Conservation (phyloP, 1,140 invertebrate genomes). For the Tenebrio molitor region DNA sequence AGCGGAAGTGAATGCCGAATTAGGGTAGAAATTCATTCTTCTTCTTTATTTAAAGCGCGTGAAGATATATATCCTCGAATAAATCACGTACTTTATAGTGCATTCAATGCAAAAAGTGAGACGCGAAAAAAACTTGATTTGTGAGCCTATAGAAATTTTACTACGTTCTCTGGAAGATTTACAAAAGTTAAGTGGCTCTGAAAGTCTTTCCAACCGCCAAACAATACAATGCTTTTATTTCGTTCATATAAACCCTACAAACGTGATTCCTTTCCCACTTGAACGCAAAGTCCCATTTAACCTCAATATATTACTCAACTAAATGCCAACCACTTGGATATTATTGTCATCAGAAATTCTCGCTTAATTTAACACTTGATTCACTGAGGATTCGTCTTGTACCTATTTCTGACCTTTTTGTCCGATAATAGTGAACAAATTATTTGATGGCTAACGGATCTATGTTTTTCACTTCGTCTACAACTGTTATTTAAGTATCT, state of each 20-base stretch:
- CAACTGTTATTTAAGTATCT: no score
- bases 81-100: slow-evolving; percentile 57
- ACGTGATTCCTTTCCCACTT: slow-evolving; percentile 35
- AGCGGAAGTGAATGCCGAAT: slow-evolving; percentile 51
- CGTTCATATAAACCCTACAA: slow-evolving; percentile 35
- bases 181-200: slow-evolving; percentile 40
- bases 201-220: slow-evolving; percentile 37
- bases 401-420: no score
- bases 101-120: slow-evolving; percentile 52
- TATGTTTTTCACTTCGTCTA: no score
- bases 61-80: slow-evolving; percentile 53
- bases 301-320: slow-evolving; percentile 10
- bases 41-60: slow-evolving; percentile 51
- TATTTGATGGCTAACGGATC: no score
- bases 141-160: slow-evolving; percentile 55
- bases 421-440: no score
- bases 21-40: slow-evolving; percentile 52
- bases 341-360: neutral
- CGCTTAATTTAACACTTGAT: no score
- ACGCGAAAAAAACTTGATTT: slow-evolving; percentile 54
- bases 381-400: no score
- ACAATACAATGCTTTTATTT: slow-evolving; percentile 41
- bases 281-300: slow-evolving; percentile 18
- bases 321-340: neutral
- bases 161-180: slow-evolving; percentile 47